Conservation (phyloP, 2,113 vertebrate species). For the Odobenus rosmarus region DNA sequence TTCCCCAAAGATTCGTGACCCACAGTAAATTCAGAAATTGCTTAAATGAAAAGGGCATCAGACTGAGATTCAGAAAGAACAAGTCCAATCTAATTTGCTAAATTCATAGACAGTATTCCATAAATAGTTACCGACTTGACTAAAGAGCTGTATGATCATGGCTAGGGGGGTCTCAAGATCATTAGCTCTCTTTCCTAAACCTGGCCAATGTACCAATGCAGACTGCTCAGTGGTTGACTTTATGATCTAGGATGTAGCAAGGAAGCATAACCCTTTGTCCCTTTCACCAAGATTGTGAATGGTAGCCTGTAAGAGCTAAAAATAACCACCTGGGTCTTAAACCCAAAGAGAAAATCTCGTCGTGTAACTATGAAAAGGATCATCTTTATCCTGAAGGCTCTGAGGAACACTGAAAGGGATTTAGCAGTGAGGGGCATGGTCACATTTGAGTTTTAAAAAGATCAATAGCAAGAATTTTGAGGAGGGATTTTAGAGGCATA, state of each 20-base stretch:
- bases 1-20: background rate
- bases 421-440: background rate
- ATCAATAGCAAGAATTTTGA: background rate
- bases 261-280: background rate
- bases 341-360: background rate
- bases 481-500: background rate
- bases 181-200: constrained; percentile 19
- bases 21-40: constrained; percentile 1
- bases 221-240: background rate
- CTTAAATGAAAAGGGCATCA: background rate
- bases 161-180: background rate
- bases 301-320: background rate
- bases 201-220: background rate
- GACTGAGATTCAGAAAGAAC: background rate
- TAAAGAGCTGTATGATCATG: background rate
- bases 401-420: background rate
- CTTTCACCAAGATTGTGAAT: background rate
- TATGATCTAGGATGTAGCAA: background rate
- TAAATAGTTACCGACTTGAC: background rate
- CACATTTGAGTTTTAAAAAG: background rate
- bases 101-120: background rate
- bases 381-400: background rate
- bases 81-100: background rate
- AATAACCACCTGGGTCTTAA: background rate
- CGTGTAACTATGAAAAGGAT: background rate